Evolutionary conservation across 2,113 vertebrate species (phyloP).

Genomic region (Pholis gunnellus): DNA sequence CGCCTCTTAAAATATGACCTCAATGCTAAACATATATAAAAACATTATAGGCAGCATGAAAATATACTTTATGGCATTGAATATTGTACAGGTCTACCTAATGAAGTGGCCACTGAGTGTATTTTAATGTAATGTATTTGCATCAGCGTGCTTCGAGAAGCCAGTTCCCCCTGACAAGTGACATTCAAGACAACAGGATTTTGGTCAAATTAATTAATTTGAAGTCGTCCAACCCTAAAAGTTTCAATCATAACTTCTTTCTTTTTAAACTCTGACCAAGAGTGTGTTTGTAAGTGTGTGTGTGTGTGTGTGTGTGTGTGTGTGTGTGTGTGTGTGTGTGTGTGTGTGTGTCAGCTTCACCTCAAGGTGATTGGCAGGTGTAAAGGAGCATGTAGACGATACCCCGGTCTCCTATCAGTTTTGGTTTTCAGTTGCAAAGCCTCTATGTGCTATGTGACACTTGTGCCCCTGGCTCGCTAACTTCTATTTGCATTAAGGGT

Average conservation of each 20-base stretch:
- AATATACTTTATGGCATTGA: neutral
- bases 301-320: slow-evolving; percentile 24
- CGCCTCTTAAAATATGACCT: too few relatives aligned
- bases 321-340: slow-evolving; percentile 10
- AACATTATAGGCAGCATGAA: neutral
- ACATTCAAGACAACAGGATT: neutral
- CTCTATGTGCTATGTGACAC: slow-evolving; percentile 75
- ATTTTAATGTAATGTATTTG: neutral
- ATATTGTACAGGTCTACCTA: neutral
- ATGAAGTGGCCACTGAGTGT: neutral
- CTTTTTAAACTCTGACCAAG: neutral
- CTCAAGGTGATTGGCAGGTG: slow-evolving; percentile 57
- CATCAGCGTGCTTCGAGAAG: neutral
- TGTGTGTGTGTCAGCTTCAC: slow-evolving; percentile 26
- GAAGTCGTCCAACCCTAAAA: neutral
- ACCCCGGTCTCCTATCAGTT: slow-evolving; percentile 59
- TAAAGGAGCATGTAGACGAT: slow-evolving; percentile 50
- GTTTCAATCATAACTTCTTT: neutral
- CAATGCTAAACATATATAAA: too few relatives aligned
- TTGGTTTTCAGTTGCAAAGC: slow-evolving; percentile 74
- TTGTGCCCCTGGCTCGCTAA: slow-evolving; percentile 54
- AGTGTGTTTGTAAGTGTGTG: slow-evolving; percentile 17
- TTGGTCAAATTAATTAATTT: neutral
- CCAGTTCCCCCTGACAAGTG: neutral
- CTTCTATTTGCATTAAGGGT: slow-evolving; percentile 62